These are phyloP conservation scores for Sterna hirundo DNA, from an alignment of 2,113 vertebrate species.

Conservation along the genomic window DNA sequence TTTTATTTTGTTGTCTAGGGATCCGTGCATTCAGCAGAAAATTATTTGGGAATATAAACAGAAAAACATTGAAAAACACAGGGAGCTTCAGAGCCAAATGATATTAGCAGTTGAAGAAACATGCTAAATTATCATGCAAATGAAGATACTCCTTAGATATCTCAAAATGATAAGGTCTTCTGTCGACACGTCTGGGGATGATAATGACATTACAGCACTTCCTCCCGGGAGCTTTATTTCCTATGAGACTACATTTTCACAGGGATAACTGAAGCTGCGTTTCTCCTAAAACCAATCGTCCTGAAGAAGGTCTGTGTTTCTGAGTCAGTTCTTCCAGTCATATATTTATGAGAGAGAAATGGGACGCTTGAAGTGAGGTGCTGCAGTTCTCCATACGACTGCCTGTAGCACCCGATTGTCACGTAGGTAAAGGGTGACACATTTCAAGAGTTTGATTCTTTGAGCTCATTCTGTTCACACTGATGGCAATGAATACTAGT, in stretches of 20 bases:
- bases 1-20: not conserved
- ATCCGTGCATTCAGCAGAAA: not conserved
- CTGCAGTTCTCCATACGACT: not conserved
- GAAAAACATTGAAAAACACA: not conserved
- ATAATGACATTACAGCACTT: not conserved
- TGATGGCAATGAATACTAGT: not conserved
- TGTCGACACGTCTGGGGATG: not conserved
- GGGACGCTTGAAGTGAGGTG: accelerated
- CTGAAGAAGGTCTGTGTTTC: not conserved
- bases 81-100: not conserved
- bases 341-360: not conserved
- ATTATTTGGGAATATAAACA: not conserved
- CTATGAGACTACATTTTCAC: not conserved
- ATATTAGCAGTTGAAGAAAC: not conserved
- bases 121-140: not conserved
- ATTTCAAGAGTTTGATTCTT: not conserved
- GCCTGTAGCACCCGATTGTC: not conserved
- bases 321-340: not conserved
- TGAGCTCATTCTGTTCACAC: not conserved
- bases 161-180: not conserved
- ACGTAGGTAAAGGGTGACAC: not conserved
- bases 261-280: not conserved
- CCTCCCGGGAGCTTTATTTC: not conserved
- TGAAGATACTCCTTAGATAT: not conserved
- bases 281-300: not conserved